These are phyloP conservation scores for Alethe castanea DNA, from an alignment of 2,113 vertebrate species.

Conservation along the genomic window DNA sequence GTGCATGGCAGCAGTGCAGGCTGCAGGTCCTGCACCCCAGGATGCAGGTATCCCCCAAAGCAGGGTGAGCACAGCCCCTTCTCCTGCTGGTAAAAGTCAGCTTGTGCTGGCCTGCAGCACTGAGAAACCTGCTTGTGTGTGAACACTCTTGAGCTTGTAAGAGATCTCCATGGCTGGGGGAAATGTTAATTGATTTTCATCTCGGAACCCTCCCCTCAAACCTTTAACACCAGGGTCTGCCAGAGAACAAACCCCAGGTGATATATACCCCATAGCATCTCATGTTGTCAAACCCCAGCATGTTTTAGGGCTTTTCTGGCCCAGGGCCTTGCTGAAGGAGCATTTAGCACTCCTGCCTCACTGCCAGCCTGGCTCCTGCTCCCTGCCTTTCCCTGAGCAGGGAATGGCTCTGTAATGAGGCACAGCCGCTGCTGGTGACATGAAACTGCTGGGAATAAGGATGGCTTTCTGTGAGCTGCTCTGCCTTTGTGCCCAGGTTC, in stretches of 20 bases:
- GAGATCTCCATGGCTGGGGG: background rate
- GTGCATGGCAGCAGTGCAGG: background rate
- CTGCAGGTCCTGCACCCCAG: background rate
- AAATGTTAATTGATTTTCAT: background rate
- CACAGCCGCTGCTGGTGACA: background rate
- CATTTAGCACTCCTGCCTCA: background rate
- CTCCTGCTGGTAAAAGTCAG: background rate
- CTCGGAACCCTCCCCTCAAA: background rate
- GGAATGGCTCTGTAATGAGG: conserved; percentile 13
- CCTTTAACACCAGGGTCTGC: background rate
- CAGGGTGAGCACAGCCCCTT: background rate
- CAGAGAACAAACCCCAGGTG: background rate
- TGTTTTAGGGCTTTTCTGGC: background rate
- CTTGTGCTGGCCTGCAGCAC: background rate
- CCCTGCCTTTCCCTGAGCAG: background rate
- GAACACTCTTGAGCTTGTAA: background rate
- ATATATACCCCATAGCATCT: fast-evolving
- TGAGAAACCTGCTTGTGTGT: background rate
- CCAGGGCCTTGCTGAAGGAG: background rate
- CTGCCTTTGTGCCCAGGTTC: conserved; percentile 24
- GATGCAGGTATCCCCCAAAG: background rate
- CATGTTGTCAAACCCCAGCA: background rate
- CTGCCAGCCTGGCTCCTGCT: background rate
- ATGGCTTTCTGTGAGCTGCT: background rate
- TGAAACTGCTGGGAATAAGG: background rate